Conservation (phyloP, 2,113 vertebrate genomes). For the Tamias sibiricus region DNA sequence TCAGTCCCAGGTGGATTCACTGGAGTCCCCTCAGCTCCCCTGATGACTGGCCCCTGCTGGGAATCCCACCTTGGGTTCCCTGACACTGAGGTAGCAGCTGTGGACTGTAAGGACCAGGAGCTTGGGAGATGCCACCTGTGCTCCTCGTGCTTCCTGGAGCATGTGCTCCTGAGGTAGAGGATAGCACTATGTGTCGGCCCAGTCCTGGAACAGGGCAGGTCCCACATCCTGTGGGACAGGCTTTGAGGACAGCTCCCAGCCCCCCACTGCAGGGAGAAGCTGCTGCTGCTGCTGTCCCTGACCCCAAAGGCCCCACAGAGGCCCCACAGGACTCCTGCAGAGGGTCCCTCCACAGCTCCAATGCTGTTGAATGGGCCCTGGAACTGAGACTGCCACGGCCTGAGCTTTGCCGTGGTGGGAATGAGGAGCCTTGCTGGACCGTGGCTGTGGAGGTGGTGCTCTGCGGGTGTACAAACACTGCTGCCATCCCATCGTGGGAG, state of each 20-base stretch:
- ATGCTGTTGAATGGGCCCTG: neutral
- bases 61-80: neutral
- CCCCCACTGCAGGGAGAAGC: neutral
- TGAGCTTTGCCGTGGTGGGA: neutral
- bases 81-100: neutral
- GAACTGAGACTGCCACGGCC: no score
- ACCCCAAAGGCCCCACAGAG: fast-evolving
- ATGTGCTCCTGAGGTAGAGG: no score
- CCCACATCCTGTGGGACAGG: neutral
- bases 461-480: neutral
- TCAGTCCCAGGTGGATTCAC: neutral
- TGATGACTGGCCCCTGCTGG: neutral
- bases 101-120: neutral
- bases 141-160: neutral
- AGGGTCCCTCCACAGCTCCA: neutral
- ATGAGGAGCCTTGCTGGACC: neutral
- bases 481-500: neutral
- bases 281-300: no score
- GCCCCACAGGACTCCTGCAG: neutral
- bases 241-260: neutral
- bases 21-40: neutral
- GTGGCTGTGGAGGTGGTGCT: neutral
- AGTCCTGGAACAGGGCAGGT: neutral
- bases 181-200: neutral
- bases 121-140: neutral